A percentile compares a stretch with the other conserved stretches of the same genome.
These are phyloP conservation scores for Riparia riparia DNA, from an alignment of 2,113 vertebrate genomes.

Conservation along the genomic window DNA sequence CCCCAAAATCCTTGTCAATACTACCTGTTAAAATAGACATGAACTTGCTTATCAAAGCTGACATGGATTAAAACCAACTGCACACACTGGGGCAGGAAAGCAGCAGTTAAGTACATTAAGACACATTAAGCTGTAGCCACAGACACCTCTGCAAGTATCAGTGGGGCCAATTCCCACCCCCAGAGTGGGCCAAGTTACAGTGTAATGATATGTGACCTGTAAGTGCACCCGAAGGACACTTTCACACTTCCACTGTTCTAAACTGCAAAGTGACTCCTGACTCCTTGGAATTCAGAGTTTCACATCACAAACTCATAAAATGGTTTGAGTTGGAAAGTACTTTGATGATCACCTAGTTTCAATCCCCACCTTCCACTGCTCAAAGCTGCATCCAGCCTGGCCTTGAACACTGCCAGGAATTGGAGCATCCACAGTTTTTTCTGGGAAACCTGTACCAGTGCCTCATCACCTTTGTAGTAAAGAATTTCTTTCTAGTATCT, in stretches of 20 bases:
- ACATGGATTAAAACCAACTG: background rate
- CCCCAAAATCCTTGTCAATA: background rate
- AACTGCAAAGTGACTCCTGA: too few relatives aligned
- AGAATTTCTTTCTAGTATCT: background rate
- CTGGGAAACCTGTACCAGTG: background rate
- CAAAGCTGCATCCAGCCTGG: background rate
- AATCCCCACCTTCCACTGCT: background rate
- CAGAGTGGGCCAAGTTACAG: background rate
- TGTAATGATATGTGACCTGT: accelerated
- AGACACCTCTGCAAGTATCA: background rate
- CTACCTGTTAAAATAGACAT: background rate
- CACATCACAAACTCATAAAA: background rate
- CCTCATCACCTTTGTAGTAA: background rate
- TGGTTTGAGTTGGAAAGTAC: background rate
- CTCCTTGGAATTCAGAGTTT: background rate
- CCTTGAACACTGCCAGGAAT: background rate
- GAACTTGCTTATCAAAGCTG: background rate
- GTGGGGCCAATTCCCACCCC: accelerated
- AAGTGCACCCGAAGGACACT: background rate
- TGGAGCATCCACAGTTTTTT: background rate
- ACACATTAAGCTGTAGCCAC: background rate
- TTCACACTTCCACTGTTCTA: background rate
- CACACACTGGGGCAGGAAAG: background rate
- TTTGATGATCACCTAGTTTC: background rate
- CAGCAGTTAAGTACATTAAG: accelerated